Conservation (phyloP, 2,113 vertebrate species). For the Malurus elegans region DNA sequence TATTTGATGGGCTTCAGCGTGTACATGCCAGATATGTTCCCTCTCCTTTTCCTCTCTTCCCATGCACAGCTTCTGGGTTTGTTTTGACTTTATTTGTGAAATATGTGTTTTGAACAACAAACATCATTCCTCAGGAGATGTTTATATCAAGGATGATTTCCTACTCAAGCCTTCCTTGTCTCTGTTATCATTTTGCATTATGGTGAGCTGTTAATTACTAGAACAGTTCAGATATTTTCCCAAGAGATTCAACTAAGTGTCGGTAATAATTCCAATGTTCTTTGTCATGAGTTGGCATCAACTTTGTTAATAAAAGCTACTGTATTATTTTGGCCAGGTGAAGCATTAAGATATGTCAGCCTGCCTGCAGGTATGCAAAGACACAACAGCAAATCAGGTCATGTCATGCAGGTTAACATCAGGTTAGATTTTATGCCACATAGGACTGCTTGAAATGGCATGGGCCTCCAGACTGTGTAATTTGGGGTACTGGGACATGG, state of each 20-base stretch:
- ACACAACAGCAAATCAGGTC: slow-evolving; percentile 3
- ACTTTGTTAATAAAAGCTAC: slow-evolving; percentile 24
- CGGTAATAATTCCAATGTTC: slow-evolving; percentile 14
- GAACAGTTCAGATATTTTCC: slow-evolving; percentile 47
- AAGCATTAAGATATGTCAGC: neutral
- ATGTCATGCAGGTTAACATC: neutral
- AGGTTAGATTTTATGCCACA: rapidly evolving
- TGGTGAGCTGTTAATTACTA: slow-evolving; percentile 55
- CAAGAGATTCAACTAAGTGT: neutral
- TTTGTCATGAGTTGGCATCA: slow-evolving; percentile 60
- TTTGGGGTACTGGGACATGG: neutral
- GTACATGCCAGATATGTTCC: neutral
- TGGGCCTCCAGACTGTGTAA: neutral
- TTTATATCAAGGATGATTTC: slow-evolving; percentile 54
- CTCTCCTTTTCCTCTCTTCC: neutral
- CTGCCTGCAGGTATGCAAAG: neutral
- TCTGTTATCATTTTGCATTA: slow-evolving; percentile 60
- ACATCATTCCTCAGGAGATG: slow-evolving; percentile 56
- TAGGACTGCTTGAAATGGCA: neutral
- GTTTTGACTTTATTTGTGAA: slow-evolving; percentile 59
- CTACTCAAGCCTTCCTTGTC: slow-evolving; percentile 48
- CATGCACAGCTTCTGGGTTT: slow-evolving; percentile 41
- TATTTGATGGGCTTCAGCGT: slow-evolving; percentile 43
- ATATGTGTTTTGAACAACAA: slow-evolving; percentile 65
- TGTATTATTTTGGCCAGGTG: neutral